Conservation (phyloP, 2,113 vertebrate genomes). For the Ceyx margarethae region DNA sequence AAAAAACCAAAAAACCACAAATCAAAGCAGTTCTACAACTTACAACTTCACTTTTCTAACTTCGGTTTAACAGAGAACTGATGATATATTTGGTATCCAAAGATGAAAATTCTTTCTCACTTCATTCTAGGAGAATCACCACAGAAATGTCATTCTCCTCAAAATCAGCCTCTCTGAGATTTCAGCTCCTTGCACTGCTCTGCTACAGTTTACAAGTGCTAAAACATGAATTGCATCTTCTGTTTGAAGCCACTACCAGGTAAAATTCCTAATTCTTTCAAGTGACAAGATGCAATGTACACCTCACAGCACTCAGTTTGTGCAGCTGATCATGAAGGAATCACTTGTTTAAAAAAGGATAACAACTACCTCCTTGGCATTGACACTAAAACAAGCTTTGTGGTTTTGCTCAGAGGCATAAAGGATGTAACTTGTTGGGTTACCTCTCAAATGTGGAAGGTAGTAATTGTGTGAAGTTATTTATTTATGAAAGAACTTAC, state of each 20-base stretch:
- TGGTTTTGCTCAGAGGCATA: not conserved
- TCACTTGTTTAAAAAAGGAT: not conserved
- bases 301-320: not conserved
- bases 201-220: not conserved
- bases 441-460: not conserved
- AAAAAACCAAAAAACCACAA: too few species aligned
- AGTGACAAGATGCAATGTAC: not conserved
- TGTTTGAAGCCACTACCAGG: not conserved
- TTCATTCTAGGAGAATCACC: not conserved
- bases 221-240: not conserved
- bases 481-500: not conserved
- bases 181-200: not conserved
- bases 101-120: not conserved
- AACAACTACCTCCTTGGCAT: not conserved
- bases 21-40: not conserved
- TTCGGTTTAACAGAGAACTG: not conserved
- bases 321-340: not conserved
- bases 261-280: not conserved
- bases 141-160: not conserved
- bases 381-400: not conserved
- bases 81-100: not conserved
- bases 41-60: not conserved
- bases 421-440: not conserved
- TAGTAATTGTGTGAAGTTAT: not conserved
- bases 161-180: not conserved